These are phyloP conservation scores for Xyrichtys novacula DNA, from an alignment of 2,797 vertebrate species.

Conservation along the genomic window DNA sequence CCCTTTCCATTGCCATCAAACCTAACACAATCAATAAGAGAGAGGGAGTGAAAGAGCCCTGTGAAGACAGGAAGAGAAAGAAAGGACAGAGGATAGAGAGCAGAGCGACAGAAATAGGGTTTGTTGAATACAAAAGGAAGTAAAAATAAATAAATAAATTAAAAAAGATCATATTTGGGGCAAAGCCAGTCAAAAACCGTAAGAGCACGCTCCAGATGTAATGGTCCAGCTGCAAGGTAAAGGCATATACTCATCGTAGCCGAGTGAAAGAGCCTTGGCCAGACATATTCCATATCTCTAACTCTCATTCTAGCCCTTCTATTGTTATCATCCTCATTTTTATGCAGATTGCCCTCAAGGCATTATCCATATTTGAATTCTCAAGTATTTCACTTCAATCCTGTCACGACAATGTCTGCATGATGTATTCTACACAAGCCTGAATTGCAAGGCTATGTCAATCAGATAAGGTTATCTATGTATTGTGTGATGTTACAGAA, in stretches of 20 bases:
- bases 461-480: slow-evolving; percentile 42
- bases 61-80: slow-evolving; percentile 34
- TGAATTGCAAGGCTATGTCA: slow-evolving; percentile 54
- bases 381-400: slow-evolving; percentile 57
- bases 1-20: slow-evolving; percentile 70
- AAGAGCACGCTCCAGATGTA: slow-evolving; percentile 32
- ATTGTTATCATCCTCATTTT: slow-evolving; percentile 71
- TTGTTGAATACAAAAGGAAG: slow-evolving; percentile 35
- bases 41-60: slow-evolving; percentile 26
- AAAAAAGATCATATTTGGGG: slow-evolving; percentile 41
- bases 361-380: slow-evolving; percentile 69
- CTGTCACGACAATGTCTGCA: slow-evolving; percentile 48
- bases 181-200: slow-evolving; percentile 57
- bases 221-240: slow-evolving; percentile 50
- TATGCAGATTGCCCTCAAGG: slow-evolving; percentile 71
- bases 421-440: slow-evolving; percentile 48
- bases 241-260: slow-evolving; percentile 59
- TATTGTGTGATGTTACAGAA: slow-evolving; percentile 29
- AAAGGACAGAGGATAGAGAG: slow-evolving; percentile 7
- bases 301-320: slow-evolving; percentile 57
- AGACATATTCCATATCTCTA: slow-evolving; percentile 58
- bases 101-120: slow-evolving; percentile 46
- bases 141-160: too few relatives aligned
- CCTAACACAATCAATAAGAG: slow-evolving; percentile 68
- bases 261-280: slow-evolving; percentile 53